phyloP scores from a whole-genome alignment of 1,140 invertebrate species.

The Aethina tumida region DNA sequence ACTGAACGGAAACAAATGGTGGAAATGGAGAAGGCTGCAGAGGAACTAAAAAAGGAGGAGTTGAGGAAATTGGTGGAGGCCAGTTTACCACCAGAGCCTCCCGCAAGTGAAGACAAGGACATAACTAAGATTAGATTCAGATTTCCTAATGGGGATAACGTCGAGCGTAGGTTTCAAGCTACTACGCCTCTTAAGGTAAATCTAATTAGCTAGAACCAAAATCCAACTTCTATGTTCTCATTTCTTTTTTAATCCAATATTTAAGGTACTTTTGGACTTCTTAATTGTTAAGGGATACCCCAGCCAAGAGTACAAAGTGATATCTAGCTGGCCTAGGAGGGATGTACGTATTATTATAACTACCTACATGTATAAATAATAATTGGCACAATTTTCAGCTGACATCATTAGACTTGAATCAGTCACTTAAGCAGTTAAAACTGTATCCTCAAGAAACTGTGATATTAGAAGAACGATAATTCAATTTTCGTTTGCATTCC shows the following conservation, averaged over 20 bases:
- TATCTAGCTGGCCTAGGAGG: conserved; percentile 83
- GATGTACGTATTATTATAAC: conserved; percentile 56
- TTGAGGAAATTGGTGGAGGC: conserved; percentile 46
- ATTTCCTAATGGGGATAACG: conserved; percentile 59
- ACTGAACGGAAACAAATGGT: conserved; percentile 53
- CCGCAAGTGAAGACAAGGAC: conserved; percentile 41
- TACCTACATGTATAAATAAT: conserved; percentile 10
- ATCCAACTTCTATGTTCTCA: too few relatives aligned
- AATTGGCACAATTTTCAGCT: conserved; percentile 50
- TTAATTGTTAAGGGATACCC: conserved; percentile 79
- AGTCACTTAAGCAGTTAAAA: conserved; percentile 71
- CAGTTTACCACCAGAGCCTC: conserved; percentile 51
- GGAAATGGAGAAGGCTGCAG: conserved; percentile 59
- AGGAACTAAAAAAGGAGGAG: conserved; percentile 59
- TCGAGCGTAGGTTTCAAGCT: conserved; percentile 64
- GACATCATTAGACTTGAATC: conserved; percentile 61
- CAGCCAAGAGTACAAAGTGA: conserved; percentile 79
- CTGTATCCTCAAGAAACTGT: conserved; percentile 87
- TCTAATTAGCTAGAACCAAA: too few relatives aligned
- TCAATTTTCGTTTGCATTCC: conserved; percentile 24
- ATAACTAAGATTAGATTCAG: conserved; percentile 68
- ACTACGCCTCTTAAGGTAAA: conserved; percentile 52
- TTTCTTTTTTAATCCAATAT: conserved; percentile 8
- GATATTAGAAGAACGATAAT: conserved; percentile 82
- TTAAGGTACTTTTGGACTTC: conserved; percentile 70